Evolutionary conservation across 2,797 vertebrate species (phyloP).

Genomic region (Argya squamiceps): DNA sequence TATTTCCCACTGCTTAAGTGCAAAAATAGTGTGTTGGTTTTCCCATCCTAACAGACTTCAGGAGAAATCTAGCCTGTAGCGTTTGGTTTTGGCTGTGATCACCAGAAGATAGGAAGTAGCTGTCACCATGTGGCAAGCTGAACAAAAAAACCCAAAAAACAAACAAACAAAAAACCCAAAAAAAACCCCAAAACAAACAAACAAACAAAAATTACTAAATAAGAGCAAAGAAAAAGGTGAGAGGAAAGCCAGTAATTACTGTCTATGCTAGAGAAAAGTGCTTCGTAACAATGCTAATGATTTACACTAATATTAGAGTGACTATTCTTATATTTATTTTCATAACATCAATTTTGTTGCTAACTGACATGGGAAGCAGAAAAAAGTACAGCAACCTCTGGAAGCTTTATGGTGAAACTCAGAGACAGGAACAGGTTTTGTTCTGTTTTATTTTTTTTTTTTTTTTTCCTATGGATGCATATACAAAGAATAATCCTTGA

Average conservation of each 20-base stretch:
- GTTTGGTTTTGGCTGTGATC: neutral
- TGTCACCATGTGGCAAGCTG: slow-evolving; percentile 1
- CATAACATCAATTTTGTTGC: neutral
- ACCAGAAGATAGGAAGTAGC: neutral
- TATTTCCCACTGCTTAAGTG: neutral
- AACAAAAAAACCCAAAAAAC: neutral
- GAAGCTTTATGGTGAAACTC: neutral
- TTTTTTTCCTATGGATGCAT: neutral
- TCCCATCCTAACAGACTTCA: neutral
- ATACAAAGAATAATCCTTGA: neutral
- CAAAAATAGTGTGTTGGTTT: neutral
- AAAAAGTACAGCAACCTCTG: neutral
- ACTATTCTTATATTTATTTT: neutral
- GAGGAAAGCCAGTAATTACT: neutral
- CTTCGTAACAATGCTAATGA: neutral
- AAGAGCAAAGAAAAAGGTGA: neutral
- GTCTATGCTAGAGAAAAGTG: neutral
- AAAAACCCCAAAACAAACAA: too few relatives aligned
- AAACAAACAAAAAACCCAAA: too few relatives aligned
- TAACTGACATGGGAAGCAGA: neutral
- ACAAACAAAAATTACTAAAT: neutral
- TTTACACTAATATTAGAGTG: neutral
- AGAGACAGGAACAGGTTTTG: neutral
- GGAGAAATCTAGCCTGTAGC: neutral
- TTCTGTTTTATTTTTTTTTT: neutral